Evolutionary conservation across 2,888 invertebrate species (phyloP), one percentile per base, ranked within the genome.

Genomic region (Pachliopta kotzebuea): DNA sequence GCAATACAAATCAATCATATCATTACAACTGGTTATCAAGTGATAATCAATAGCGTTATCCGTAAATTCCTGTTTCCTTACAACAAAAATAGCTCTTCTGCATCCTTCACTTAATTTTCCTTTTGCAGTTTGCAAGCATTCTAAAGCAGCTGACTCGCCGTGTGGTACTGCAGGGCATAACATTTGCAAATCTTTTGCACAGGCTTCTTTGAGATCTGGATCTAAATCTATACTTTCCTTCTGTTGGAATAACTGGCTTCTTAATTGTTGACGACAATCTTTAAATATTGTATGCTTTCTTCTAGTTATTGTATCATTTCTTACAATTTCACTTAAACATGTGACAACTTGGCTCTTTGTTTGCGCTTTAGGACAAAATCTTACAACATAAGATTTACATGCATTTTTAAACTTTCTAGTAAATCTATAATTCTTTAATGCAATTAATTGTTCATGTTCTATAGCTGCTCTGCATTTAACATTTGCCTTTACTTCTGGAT

Each of bases 381-480:
- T 90, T 63, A 93, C 92, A 0, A 98, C 98, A 82, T 96, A 95
- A 3, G 94, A 94, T 74, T 96, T 96, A 77, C 99, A 99, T 0
- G 98, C 97, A 82, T 98, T 95, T 87, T 98, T 98, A 84, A 99
- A 99, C 84, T 97, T 97, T 76, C 96, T 96, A 0, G 96, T 97
- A 81, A 99, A 99, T 75, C 95, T 96, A 85, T 97, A 98, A 86
- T 98, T 97, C 84, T 98, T 97, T 70, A 99, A 83, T 3, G 97
- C 96, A 68, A 98, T 96, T 67, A 99, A 92, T 87, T 99, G 99
- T 80, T 98, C 98, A 90, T 99, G 99, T 87, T 99, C 99, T 59
- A 99, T 96, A 67, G 98, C 98, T 49, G 97, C 96, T 69, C 96
- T 93, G 85, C 99, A 99, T 84, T 98, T 97, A 0, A 90, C 74